Percentiles rank a stretch among this genome's conserved stretches.
These are phyloP conservation scores for Chymomyza caudatula DNA, from an alignment of 2,888 invertebrate genomes.

Conservation along the genomic window DNA sequence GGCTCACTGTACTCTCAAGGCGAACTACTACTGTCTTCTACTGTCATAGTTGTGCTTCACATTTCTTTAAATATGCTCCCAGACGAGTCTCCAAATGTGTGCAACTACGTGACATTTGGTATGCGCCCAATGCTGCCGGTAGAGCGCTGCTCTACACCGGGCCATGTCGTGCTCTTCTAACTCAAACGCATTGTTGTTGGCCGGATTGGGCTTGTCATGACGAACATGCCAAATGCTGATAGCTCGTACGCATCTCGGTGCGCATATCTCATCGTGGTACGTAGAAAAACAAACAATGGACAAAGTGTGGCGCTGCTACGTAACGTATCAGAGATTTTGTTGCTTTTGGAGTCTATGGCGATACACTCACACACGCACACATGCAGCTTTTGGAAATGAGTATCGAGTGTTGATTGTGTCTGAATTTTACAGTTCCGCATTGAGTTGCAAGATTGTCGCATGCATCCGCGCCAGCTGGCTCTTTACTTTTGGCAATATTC, in stretches of 20 bases:
- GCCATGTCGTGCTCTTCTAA: not conserved
- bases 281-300: slow-evolving; percentile 44
- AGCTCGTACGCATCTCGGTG: slow-evolving; percentile 54
- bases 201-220: not conserved
- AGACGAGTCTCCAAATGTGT: slow-evolving; percentile 15
- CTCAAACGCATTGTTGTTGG: not conserved
- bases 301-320: not conserved
- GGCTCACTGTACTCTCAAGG: slow-evolving; percentile 52
- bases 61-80: slow-evolving; percentile 74
- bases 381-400: slow-evolving; percentile 12
- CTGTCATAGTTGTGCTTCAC: slow-evolving; percentile 46
- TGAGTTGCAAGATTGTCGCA: slow-evolving; percentile 3
- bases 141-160: not conserved
- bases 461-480: not conserved
- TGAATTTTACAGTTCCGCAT: slow-evolving; percentile 26
- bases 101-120: slow-evolving; percentile 72
- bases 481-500: not conserved
- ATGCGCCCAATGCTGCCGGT: slow-evolving; percentile 35
- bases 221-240: slow-evolving; percentile 63
- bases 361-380: not conserved
- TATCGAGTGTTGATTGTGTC: not conserved
- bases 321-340: slow-evolving; percentile 8
- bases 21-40: slow-evolving; percentile 67
- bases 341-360: slow-evolving; percentile 24
- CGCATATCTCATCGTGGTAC: slow-evolving; percentile 59